phyloP scores from a whole-genome alignment of 1,140 invertebrate species.

The Anastatus disparis region DNA sequence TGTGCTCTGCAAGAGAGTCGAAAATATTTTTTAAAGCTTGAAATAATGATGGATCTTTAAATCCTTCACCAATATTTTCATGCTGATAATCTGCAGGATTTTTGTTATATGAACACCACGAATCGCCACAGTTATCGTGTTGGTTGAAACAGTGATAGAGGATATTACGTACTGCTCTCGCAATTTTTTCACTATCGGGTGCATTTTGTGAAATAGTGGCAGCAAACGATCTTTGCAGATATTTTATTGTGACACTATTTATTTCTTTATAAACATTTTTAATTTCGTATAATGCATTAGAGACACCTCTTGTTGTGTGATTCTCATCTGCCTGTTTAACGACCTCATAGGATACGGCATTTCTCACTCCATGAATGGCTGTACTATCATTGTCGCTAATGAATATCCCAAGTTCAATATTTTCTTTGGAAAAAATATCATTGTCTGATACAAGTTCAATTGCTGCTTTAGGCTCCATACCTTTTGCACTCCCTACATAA shows the following conservation, averaged over 20 bases:
- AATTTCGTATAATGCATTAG: conserved; percentile 4
- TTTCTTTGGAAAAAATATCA: neutral
- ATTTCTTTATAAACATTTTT: conserved; percentile 22
- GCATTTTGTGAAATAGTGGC: conserved; percentile 22
- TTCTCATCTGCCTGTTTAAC: too few species aligned
- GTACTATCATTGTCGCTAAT: conserved; percentile 13
- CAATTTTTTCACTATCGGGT: conserved; percentile 1
- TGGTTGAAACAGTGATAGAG: conserved; percentile 3
- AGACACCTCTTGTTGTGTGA: neutral
- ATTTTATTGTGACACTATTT: conserved; percentile 4
- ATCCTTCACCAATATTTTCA: neutral
- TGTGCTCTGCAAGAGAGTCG: neutral
- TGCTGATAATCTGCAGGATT: conserved; percentile 19
- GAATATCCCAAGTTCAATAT: conserved; percentile 10
- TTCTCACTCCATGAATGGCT: neutral
- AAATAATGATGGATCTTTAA: conserved; percentile 3
- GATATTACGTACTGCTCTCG: conserved; percentile 11
- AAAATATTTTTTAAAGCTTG: conserved; percentile 1
- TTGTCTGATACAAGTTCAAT: neutral
- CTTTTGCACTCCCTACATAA: conserved; percentile 15
- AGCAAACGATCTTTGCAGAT: conserved; percentile 23
- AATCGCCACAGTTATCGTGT: conserved; percentile 5
- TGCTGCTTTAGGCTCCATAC: conserved; percentile 17
- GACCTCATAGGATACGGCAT: neutral
- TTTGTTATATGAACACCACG: conserved; percentile 7